Percentiles rank a stretch among this genome's conserved stretches.
Conservation (phyloP, 2,113 vertebrate genomes). For the Python bivittatus region DNA sequence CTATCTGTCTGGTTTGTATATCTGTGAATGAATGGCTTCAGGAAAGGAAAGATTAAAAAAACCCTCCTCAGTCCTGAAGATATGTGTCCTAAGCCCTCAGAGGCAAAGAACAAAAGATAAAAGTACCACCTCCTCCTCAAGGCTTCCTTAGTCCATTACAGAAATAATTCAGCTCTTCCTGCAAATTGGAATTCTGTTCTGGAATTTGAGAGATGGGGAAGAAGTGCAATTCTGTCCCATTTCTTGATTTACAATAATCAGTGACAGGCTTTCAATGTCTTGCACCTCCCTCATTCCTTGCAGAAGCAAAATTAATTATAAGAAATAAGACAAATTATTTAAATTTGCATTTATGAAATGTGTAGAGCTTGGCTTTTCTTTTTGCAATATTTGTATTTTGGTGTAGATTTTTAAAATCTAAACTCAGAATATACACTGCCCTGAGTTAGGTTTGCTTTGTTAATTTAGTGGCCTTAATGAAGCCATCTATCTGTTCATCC, state of each 20-base stretch:
- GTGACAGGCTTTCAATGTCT: neutral
- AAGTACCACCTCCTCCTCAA: too few relatives aligned
- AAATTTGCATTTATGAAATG: neutral
- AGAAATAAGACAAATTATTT: neutral
- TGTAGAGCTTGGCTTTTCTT: neutral
- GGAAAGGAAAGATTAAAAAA: neutral
- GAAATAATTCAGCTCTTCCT: neutral
- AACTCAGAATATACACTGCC: neutral
- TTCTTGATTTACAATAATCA: neutral
- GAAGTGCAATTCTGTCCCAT: neutral
- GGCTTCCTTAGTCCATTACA: too few relatives aligned
- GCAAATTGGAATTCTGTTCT: neutral
- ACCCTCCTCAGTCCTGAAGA: too few relatives aligned
- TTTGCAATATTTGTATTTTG: neutral
- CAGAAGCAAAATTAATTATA: neutral
- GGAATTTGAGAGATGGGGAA: neutral
- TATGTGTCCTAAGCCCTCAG: too few relatives aligned
- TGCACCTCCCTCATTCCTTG: neutral
- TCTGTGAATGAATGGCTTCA: neutral
- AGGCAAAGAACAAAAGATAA: neutral
- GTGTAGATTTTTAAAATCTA: neutral
- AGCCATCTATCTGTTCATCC: neutral
- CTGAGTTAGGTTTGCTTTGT: neutral
- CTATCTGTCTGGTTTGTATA: neutral
- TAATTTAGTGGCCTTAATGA: neutral